Conservation (phyloP, 2,888 invertebrate species). For the Lordiphosa fenestrarum region DNA sequence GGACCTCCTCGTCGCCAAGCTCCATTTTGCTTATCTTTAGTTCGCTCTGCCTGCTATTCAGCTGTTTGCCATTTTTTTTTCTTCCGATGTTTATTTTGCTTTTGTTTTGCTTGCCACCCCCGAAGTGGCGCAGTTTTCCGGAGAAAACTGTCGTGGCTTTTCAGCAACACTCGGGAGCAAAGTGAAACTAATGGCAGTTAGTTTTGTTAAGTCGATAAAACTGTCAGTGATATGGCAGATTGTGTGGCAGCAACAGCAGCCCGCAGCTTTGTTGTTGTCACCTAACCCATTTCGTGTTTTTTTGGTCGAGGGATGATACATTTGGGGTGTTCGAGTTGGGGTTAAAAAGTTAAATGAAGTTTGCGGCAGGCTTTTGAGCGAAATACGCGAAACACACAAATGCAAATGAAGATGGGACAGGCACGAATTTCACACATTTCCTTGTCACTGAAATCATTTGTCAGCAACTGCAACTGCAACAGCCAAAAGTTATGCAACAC, state of each 20-base stretch:
- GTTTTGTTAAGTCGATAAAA: slow-evolving; percentile 78
- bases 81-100: slow-evolving; percentile 63
- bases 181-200: slow-evolving; percentile 77
- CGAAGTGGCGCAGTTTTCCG: slow-evolving; percentile 30
- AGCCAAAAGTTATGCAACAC: slow-evolving; percentile 45
- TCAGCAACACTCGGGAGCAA: slow-evolving; percentile 68
- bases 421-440: too few species aligned
- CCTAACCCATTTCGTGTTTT: slow-evolving; percentile 32
- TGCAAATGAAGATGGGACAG: slow-evolving; percentile 45
- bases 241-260: slow-evolving; percentile 58
- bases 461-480: slow-evolving; percentile 36
- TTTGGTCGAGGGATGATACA: slow-evolving; percentile 41
- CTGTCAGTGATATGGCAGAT: slow-evolving; percentile 76
- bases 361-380: slow-evolving; percentile 49
- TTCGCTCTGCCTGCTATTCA: slow-evolving; percentile 23
- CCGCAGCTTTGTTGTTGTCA: slow-evolving; percentile 20
- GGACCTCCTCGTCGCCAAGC: background rate
- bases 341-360: slow-evolving; percentile 69
- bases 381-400: slow-evolving; percentile 17
- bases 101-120: slow-evolving; percentile 48
- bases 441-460: too few species aligned
- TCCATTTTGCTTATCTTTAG: slow-evolving; percentile 50
- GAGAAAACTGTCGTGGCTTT: slow-evolving; percentile 58
- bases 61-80: slow-evolving; percentile 34
- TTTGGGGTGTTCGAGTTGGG: slow-evolving; percentile 47